Evolutionary conservation across 2,113 vertebrate genomes (phyloP), one percentile per base, ranked within the genome.

Genomic region (Leptobrachium ailaonicum): DNA sequence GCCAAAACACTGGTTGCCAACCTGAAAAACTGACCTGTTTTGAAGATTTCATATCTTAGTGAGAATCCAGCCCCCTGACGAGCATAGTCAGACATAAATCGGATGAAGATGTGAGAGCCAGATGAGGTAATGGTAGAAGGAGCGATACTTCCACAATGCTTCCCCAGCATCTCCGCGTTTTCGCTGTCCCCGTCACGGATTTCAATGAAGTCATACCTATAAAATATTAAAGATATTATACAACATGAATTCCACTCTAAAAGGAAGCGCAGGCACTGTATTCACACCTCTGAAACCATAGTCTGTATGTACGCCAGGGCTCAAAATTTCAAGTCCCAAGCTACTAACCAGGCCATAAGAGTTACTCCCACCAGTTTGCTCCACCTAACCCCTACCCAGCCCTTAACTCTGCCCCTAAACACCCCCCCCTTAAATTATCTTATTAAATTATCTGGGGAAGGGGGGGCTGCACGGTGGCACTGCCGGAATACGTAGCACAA

Each of bases 1-100:
- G 20, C 20, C 20, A 32, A 32, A 32, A 32, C 20, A 32, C 20
- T 32, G 20, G 20, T 32, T 32, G 20, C 20, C 20, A 32, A 32
- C 56, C 56, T 11, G 13, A 10, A 4, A 3, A 4, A 85, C 90
- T 92, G 75, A 99, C 98, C 97, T 72, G 97, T 98, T 89, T 97
- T 98, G 87, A 93, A 96, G 93, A 99, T 98, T 89, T 99, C 98
- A 0, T 99, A 99, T 85, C 97, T 97, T 80, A 99, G 93, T 0
- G 97, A 99, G 89, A 99, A 99, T 80, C 98, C 98, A 0, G 97
- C 97, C 62, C 96, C 96, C 88, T 99, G 97, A 84, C 98, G 94
- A n/a, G 96, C 97, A 0, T 99, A 99, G 88, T 99, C 98, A 0
- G 98, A 98, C 4, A 95, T 97, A 85, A 99, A 99, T 83, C 96